Evolutionary conservation across 1,140 invertebrate species (phyloP).

Genomic region (Drosophila malerkotliana): DNA sequence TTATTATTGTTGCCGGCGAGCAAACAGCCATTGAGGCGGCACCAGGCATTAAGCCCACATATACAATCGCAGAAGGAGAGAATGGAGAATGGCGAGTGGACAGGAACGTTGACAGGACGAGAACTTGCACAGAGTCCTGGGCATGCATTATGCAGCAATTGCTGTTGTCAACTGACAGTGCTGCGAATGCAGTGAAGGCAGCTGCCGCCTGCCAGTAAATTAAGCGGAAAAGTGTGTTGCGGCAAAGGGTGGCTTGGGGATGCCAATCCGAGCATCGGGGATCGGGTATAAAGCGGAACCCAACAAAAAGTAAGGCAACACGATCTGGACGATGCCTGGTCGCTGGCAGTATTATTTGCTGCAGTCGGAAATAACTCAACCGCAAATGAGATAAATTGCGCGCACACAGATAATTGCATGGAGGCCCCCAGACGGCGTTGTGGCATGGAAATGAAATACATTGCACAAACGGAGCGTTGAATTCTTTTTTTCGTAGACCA

Average conservation of each 20-base stretch:
- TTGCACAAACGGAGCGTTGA: constrained; percentile 45
- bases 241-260: constrained; percentile 34
- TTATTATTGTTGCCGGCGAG: constrained; percentile 63
- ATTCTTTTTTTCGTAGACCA: constrained; percentile 11
- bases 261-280: constrained; percentile 1
- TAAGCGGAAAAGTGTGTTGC: constrained; percentile 81
- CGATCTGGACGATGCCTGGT: constrained; percentile 23
- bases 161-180: constrained; percentile 72
- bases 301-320: constrained; percentile 33
- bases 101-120: constrained; percentile 50
- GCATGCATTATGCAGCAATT: constrained; percentile 79
- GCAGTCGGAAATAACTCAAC: constrained; percentile 83
- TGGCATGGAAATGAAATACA: constrained; percentile 45
- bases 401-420: constrained; percentile 82
- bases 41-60: constrained; percentile 34
- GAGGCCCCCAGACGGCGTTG: constrained; percentile 42
- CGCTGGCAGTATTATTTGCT: constrained; percentile 67
- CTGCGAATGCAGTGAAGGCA: constrained; percentile 32
- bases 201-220: constrained; percentile 77
- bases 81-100: constrained; percentile 12
- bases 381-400: constrained; percentile 84
- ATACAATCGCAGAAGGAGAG: not conserved
- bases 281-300: constrained; percentile 2
- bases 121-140: constrained; percentile 46
- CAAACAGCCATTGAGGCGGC: constrained; percentile 33